Base-by-base conservation (phyloP, 2,113 vertebrate species). In the Sorex fumeus region DNA sequence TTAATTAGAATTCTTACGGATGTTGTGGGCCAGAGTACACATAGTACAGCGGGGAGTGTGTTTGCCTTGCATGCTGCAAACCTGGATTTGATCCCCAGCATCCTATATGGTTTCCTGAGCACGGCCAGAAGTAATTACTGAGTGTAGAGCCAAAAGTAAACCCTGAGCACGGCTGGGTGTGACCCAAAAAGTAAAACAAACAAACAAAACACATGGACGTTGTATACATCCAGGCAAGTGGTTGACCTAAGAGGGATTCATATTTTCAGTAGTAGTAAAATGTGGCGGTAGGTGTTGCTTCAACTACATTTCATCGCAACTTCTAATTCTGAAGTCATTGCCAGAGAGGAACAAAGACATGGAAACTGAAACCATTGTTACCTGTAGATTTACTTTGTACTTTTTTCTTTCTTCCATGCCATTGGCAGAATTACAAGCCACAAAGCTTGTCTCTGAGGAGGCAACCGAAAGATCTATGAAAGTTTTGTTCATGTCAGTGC, bases 351-450 rank as follows among this genome's bases (percentile, higher is more conserved):
- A 90, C 85, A 87, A 84, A 93, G 90, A 87, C 77, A 21, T 40
- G 77, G 69, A 60, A 87, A 9, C 27, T 77, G 84, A 89, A 79
- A 45, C n/a, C 18, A 28, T 32, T 72, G 43, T 34, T 90, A 36
- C 16, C 64, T 75, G 67, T 67, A 27, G 60, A 87, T 90, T 93
- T 94, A 78, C 60, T 71, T 67, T 82, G 34, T 75, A 47, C 34
- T 90, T 93, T 45, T 18, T 86, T 75, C 34, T 89, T 83, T 82
- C 90, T 66, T 81, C 91, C 19, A 91, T 69, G 50, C 40, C 18
- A 75, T 27, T 91, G 78, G 60, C 82, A 90, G 76, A 76, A 87
- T 89, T 91, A 82, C 53, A 96, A 87, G 64, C 62, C 87, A 89
- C 84, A 78, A 87, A 67, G 1, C 21, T 85, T 80, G 11, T 80